Percentiles rank a stretch among this genome's conserved stretches.
phyloP scores from a whole-genome alignment of 2,113 vertebrate species.

The Cephalopholis sonnerati region DNA sequence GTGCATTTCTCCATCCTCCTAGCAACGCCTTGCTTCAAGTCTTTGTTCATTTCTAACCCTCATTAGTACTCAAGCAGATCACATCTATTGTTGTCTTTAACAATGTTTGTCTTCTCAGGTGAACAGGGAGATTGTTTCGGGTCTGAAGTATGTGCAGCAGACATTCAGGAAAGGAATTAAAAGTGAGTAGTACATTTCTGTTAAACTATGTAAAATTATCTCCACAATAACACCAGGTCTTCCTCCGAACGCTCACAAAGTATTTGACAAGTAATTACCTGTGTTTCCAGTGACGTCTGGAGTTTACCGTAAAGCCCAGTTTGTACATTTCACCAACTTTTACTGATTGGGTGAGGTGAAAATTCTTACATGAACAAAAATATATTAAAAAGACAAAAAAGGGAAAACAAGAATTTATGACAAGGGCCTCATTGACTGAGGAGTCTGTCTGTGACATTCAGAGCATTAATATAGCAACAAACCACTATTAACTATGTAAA shows the following conservation, averaged over 20 bases:
- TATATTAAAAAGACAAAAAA: too few relatives aligned
- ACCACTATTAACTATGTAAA: too few relatives aligned
- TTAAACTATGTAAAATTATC: neutral
- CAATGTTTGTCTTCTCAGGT: slow-evolving; percentile 83
- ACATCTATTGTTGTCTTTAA: neutral
- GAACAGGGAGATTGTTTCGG: slow-evolving; percentile 94
- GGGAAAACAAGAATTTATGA: too few relatives aligned
- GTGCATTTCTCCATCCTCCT: neutral
- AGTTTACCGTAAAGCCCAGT: neutral
- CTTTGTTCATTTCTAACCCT: neutral
- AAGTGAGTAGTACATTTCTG: slow-evolving; percentile 85
- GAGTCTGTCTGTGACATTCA: too few relatives aligned
- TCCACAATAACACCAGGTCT: neutral
- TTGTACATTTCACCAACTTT: too few relatives aligned
- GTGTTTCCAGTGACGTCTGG: neutral
- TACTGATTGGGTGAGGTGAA: too few relatives aligned
- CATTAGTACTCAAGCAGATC: neutral
- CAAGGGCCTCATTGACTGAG: too few relatives aligned
- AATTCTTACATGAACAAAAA: neutral
- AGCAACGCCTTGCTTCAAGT: neutral
- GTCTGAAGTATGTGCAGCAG: slow-evolving; percentile 94
- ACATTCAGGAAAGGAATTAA: slow-evolving; percentile 92
- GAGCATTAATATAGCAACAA: too few relatives aligned
- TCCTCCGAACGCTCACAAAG: neutral
- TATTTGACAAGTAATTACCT: neutral